phyloP scores from a whole-genome alignment of 2,113 vertebrate genomes.

The Anhinga anhinga region DNA sequence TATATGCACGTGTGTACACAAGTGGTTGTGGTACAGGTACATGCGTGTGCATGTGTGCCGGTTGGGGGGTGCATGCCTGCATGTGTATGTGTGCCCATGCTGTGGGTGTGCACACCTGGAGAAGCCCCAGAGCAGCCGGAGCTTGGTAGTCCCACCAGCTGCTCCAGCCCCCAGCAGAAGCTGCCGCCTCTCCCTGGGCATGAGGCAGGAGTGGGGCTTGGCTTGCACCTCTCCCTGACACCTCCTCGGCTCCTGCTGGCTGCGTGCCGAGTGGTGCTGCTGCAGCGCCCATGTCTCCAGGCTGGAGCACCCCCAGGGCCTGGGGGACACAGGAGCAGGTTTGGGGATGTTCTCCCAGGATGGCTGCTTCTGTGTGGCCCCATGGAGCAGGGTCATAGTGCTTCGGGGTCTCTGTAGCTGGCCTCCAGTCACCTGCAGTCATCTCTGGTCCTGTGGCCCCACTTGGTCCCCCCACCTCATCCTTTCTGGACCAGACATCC shows the following conservation, averaged over 20 bases:
- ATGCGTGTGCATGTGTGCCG: rapidly evolving
- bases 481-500: not conserved
- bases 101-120: not conserved
- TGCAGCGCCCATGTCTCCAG: not conserved
- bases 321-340: not conserved
- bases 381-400: not conserved
- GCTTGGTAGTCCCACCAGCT: rapidly evolving
- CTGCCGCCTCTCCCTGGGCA: not conserved
- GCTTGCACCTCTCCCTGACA: rapidly evolving
- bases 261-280: not conserved
- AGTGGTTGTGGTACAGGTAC: not conserved
- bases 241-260: not conserved
- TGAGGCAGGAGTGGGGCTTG: not conserved
- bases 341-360: not conserved
- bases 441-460: not conserved
- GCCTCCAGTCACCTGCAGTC: not conserved
- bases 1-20: too few species aligned
- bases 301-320: rapidly evolving
- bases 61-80: not conserved
- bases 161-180: not conserved
- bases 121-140: not conserved
- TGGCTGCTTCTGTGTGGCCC: not conserved
- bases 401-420: not conserved
- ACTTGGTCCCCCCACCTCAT: not conserved
- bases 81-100: rapidly evolving